Percentiles rank a stretch among this genome's conserved stretches.
phyloP scores from a whole-genome alignment of 2,888 invertebrate species.

The Stenurella melanura region DNA sequence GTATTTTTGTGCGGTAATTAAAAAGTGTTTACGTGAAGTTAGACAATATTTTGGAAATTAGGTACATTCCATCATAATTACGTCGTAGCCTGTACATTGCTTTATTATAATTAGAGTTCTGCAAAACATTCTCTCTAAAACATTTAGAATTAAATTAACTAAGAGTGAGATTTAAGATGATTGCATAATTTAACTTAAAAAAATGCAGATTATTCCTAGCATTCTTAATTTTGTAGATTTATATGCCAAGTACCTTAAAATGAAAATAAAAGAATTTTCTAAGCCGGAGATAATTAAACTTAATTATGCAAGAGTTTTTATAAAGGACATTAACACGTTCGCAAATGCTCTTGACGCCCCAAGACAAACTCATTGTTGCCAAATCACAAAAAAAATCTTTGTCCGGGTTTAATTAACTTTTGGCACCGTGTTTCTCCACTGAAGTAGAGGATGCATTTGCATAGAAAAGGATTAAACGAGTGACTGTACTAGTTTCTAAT shows the following conservation, averaged over 20 bases:
- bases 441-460: background rate
- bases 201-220: conserved; percentile 18
- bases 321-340: conserved; percentile 54
- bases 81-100: background rate
- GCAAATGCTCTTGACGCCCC: conserved; percentile 41
- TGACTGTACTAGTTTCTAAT: too few species aligned
- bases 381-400: conserved; percentile 49
- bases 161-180: conserved; percentile 9
- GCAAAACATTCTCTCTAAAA: background rate
- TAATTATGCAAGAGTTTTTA: conserved; percentile 55
- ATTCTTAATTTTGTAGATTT: conserved; percentile 53
- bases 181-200: conserved; percentile 6
- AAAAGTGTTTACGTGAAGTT: too few species aligned
- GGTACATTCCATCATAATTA: background rate
- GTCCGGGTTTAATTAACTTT: conserved; percentile 48
- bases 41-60: background rate
- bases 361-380: conserved; percentile 43
- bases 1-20: too few species aligned
- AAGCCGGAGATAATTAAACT: conserved; percentile 52
- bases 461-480: background rate
- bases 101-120: background rate
- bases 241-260: conserved; percentile 44
- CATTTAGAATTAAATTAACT: conserved; percentile 12
- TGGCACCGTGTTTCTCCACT: conserved; percentile 8
- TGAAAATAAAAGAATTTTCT: conserved; percentile 49